Conservation (phyloP, 2,888 invertebrate genomes). For the Xestia c-nigrum region DNA sequence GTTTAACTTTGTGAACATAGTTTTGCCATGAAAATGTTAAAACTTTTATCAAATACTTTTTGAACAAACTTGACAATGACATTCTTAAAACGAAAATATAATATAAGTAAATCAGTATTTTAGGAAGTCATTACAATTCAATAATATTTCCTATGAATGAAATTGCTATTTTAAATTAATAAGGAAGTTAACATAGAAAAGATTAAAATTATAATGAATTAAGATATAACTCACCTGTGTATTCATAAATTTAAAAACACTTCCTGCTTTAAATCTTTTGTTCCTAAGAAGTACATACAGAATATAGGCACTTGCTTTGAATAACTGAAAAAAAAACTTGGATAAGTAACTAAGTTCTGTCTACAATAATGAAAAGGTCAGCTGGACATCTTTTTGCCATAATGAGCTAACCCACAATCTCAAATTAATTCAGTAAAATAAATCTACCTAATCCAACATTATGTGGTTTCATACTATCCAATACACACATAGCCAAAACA, state of each 20-base stretch:
- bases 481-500: background rate
- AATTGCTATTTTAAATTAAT: background rate
- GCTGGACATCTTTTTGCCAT: background rate
- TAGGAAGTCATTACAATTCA: conserved; percentile 23
- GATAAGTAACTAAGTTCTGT: background rate
- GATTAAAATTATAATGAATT: background rate
- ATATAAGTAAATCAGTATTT: background rate
- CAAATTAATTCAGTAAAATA: background rate
- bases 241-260: conserved; percentile 96
- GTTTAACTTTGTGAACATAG: too few species aligned
- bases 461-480: background rate
- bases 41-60: background rate
- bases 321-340: conserved; percentile 84
- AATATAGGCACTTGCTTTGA: conserved; percentile 92
- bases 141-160: conserved; percentile 9
- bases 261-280: conserved; percentile 95
- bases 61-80: background rate
- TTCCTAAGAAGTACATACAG: conserved; percentile 94
- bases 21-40: too few species aligned
- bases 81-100: background rate
- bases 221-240: conserved; percentile 92
- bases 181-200: conserved; percentile 23
- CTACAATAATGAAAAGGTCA: background rate
- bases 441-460: background rate
- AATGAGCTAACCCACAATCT: conserved; percentile 2